Conservation (phyloP, 2,113 vertebrate species). For the Abramis brama region DNA sequence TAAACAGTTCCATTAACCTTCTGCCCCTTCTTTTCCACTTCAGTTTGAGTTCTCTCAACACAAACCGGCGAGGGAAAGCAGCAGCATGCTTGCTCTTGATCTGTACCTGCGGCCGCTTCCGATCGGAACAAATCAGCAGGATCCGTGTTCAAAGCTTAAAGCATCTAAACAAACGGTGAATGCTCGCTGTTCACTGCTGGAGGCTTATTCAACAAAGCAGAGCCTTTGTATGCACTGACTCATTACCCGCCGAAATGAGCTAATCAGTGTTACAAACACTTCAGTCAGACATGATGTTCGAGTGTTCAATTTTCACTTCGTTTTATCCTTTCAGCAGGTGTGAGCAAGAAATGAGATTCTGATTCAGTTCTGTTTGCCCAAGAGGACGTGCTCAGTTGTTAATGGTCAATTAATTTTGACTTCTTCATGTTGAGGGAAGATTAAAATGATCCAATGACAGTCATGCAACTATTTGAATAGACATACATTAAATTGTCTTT, state of each 20-base stretch:
- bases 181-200: conserved; percentile 42
- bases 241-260: conserved; percentile 56
- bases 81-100: conserved; percentile 53
- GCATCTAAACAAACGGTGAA: conserved; percentile 44
- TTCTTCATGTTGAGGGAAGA: conserved; percentile 55
- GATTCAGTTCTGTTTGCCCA: conserved; percentile 57
- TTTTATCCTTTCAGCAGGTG: conserved; percentile 58
- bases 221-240: conserved; percentile 25
- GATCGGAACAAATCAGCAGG: conserved; percentile 41
- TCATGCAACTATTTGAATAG: conserved; percentile 11
- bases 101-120: conserved; percentile 46
- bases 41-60: conserved; percentile 45
- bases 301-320: conserved; percentile 26
- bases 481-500: neutral
- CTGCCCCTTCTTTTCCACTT: conserved; percentile 55
- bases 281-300: conserved; percentile 55
- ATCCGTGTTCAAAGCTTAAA: conserved; percentile 28
- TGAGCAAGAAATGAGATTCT: conserved; percentile 67
- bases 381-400: conserved; percentile 56
- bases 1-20: conserved; percentile 69
- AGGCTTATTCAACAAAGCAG: conserved; percentile 46
- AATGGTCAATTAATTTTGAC: conserved; percentile 66
- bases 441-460: conserved; percentile 35
- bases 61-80: conserved; percentile 19
- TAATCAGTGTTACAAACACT: conserved; percentile 63